Conservation (phyloP, 2,888 invertebrate genomes). For the Nephrotoma appendiculata region DNA sequence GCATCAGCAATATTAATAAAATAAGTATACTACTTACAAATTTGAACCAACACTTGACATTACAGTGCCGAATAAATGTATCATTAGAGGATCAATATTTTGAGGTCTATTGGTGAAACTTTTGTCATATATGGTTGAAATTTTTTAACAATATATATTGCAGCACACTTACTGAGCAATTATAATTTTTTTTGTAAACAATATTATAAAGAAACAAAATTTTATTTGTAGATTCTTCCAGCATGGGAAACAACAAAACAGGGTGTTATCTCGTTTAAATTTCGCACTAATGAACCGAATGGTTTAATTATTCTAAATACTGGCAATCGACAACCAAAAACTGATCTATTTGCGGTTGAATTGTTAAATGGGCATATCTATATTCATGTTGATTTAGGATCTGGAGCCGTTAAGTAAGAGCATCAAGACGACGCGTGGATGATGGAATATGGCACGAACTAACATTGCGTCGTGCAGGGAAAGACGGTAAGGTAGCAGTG, state of each 20-base stretch:
- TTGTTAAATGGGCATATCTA: conserved; percentile 87
- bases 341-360: conserved; percentile 88
- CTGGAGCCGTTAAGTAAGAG: conserved; percentile 74
- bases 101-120: too few relatives aligned
- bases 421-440: conserved; percentile 67
- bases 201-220: neutral
- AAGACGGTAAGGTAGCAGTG: conserved; percentile 77
- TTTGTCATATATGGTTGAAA: too few relatives aligned
- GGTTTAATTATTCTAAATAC: conserved; percentile 88
- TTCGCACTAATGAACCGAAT: conserved; percentile 88
- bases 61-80: neutral
- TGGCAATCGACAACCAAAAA: conserved; percentile 65
- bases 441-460: conserved; percentile 92
- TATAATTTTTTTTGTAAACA: too few relatives aligned
- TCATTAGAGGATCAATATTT: neutral
- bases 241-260: conserved; percentile 84
- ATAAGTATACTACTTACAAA: neutral
- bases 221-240: conserved; percentile 43
- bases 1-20: neutral
- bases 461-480: conserved; percentile 62
- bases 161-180: too few relatives aligned
- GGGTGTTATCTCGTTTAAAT: conserved; percentile 85
- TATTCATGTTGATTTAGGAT: conserved; percentile 82
- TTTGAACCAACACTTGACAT: neutral
- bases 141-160: too few relatives aligned